Conservation (phyloP, 1,140 invertebrate genomes). For the Drosophila orena region DNA sequence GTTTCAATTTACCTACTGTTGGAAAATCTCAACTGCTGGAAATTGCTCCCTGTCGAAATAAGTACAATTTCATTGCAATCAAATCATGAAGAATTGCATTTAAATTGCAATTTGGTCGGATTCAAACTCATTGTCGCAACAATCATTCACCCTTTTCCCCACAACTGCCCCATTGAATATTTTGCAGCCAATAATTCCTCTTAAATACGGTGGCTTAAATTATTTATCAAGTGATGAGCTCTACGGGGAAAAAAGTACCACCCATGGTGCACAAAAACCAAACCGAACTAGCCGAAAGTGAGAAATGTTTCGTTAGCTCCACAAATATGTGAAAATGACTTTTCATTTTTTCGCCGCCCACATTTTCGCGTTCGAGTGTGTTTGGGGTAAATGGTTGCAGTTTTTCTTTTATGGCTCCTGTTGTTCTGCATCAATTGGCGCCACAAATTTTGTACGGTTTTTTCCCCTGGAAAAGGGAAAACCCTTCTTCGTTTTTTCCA, state of each 20-base stretch:
- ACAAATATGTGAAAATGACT: conserved; percentile 64
- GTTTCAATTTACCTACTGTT: background rate
- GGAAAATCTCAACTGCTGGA: background rate
- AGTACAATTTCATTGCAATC: background rate
- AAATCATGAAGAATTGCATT: conserved; percentile 12
- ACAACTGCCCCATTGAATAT: conserved; percentile 21
- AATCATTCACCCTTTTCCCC: background rate
- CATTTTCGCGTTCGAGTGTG: conserved; percentile 20
- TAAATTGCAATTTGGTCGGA: conserved; percentile 23
- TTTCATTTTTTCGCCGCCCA: conserved; percentile 50
- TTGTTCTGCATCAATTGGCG: conserved; percentile 52
- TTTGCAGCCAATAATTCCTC: conserved; percentile 72
- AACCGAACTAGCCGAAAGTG: conserved; percentile 41
- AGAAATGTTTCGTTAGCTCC: conserved; percentile 58
- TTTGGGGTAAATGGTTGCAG: conserved; percentile 35
- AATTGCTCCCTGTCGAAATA: background rate
- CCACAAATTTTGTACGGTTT: conserved; percentile 48
- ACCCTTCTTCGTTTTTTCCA: conserved; percentile 15
- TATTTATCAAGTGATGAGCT: conserved; percentile 53
- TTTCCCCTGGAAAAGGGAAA: background rate
- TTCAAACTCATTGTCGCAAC: conserved; percentile 25
- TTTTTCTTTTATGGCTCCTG: conserved; percentile 14
- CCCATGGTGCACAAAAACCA: conserved; percentile 4
- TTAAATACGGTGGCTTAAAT: conserved; percentile 75
- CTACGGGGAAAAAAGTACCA: conserved; percentile 8